A percentile compares a stretch with the other conserved stretches of the same genome.
Evolutionary conservation across 2,113 vertebrate genomes (phyloP).

Genomic region (Elanoides forficatus): DNA sequence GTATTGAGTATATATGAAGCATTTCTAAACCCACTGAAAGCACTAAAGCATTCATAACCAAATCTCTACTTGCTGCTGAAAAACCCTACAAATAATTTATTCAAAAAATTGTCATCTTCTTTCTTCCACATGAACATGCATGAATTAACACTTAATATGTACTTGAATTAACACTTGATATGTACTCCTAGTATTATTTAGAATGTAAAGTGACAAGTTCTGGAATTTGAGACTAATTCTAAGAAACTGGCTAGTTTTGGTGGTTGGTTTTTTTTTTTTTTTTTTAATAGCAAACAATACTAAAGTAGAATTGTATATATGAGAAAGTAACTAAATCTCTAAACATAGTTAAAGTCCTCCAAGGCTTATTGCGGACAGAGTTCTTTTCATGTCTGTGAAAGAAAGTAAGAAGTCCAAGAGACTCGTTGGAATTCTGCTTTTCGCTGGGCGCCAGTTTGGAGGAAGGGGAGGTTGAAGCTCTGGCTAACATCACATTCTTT

Average conservation of each 20-base stretch:
- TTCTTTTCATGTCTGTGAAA: neutral
- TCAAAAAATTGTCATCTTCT: neutral
- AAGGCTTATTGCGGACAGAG: neutral
- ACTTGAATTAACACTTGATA: neutral
- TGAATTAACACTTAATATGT: neutral
- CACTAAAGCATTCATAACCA: neutral
- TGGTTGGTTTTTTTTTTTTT: neutral
- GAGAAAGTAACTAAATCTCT: neutral
- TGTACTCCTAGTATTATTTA: neutral
- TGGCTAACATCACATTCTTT: constrained; percentile 54
- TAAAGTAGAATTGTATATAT: neutral
- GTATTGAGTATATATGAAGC: neutral
- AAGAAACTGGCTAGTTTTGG: neutral
- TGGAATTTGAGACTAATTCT: neutral
- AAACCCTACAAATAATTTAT: neutral
- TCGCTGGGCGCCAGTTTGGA: neutral
- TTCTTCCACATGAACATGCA: neutral
- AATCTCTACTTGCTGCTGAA: neutral
- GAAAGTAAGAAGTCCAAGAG: neutral
- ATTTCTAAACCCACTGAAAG: neutral
- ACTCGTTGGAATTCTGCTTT: neutral
- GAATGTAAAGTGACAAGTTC: neutral
- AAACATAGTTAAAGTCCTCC: neutral
- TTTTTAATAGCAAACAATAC: neutral
- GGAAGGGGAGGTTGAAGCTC: constrained; percentile 5